These are phyloP conservation scores for Strigamia crassipes DNA, from an alignment of 2,888 invertebrate genomes.

Conservation along the genomic window DNA sequence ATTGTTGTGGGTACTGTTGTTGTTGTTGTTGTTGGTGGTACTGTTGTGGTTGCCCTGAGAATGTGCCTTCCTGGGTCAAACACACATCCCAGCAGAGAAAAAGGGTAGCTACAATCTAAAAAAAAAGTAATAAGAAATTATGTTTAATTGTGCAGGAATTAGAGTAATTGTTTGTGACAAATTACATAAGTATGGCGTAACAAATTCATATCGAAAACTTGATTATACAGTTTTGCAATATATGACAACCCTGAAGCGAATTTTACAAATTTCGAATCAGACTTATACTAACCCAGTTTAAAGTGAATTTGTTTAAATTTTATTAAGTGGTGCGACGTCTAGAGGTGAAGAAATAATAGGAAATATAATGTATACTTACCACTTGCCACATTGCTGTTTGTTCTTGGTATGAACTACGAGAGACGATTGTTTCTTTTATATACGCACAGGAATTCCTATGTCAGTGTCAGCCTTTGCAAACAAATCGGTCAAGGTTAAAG, in stretches of 20 bases:
- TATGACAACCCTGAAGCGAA: not conserved
- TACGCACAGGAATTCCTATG: not conserved
- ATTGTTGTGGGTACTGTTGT: not conserved
- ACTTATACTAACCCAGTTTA: not conserved
- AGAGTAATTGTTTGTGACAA: not conserved
- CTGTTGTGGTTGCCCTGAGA: not conserved
- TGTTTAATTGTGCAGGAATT: not conserved
- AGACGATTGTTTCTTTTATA: constrained; percentile 1
- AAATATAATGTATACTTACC: not conserved
- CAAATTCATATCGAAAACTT: not conserved
- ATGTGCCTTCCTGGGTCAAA: not conserved
- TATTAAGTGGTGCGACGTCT: not conserved
- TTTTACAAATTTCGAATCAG: not conserved
- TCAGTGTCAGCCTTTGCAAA: not conserved
- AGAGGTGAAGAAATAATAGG: not conserved
- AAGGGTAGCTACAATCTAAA: not conserved
- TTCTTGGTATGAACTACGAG: not conserved
- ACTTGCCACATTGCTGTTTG: constrained; percentile 1
- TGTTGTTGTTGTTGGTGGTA: not conserved
- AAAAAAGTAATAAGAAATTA: not conserved
- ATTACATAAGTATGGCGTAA: not conserved
- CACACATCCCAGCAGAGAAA: not conserved
- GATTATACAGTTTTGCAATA: not conserved
- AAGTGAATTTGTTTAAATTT: not conserved
- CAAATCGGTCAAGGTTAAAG: constrained; percentile 22